Evolutionary conservation across 2,888 invertebrate genomes (phyloP).

Genomic region (Eilema sororculum): DNA sequence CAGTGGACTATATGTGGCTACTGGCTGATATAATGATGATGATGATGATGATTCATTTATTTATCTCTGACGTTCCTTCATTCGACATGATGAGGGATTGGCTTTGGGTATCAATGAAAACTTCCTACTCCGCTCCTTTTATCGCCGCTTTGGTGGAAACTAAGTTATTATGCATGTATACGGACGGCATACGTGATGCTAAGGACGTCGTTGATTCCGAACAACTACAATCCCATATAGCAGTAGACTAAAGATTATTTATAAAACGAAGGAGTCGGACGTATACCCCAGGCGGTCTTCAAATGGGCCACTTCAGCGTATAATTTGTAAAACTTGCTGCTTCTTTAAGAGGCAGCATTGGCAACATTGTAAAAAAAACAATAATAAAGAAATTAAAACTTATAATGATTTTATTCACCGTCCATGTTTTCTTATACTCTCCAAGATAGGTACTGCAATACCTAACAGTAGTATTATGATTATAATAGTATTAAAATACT

Average conservation of each 20-base stretch:
- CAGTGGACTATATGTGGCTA: no score
- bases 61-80: no score
- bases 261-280: no score
- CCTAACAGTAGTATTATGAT: conserved; percentile 32
- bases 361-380: conserved; percentile 29
- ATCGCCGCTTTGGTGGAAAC: neutral
- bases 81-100: no score
- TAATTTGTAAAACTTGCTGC: neutral
- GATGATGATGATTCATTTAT: no score
- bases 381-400: conserved; percentile 58
- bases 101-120: no score
- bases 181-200: neutral
- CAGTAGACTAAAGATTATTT: neutral
- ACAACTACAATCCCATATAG: neutral
- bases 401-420: conserved; percentile 63
- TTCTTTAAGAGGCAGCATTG: neutral
- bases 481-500: conserved; percentile 16
- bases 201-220: neutral
- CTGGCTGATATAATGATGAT: no score
- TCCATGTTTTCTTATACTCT: conserved; percentile 64
- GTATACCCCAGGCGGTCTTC: no score
- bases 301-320: no score
- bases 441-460: conserved; percentile 56
- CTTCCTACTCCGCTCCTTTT: neutral
- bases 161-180: neutral